Percentiles rank a stretch among this genome's conserved stretches.
These are phyloP conservation scores for Lasioglossum pauxillum DNA, from an alignment of 2,888 invertebrate species.

Conservation along the genomic window DNA sequence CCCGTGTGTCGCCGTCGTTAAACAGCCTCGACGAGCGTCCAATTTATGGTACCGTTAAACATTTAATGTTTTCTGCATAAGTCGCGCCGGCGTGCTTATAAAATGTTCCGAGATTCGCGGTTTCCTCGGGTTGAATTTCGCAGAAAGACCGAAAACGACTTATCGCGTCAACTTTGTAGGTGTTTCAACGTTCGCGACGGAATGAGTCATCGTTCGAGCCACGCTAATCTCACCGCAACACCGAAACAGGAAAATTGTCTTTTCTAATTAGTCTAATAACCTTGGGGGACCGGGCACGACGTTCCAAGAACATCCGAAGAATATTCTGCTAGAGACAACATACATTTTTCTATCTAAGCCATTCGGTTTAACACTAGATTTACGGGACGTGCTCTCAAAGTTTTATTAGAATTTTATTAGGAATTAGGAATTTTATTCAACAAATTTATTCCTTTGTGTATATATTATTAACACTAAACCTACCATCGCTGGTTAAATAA, in stretches of 20 bases:
- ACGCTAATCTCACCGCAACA: slow-evolving; percentile 2
- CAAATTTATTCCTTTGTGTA: too few species aligned
- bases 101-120: background rate
- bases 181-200: slow-evolving; percentile 48
- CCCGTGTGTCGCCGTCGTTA: background rate
- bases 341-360: background rate
- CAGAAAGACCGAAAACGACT: slow-evolving; percentile 32
- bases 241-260: slow-evolving; percentile 38
- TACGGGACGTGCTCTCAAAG: background rate
- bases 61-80: background rate
- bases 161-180: slow-evolving; percentile 28
- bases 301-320: slow-evolving; percentile 12
- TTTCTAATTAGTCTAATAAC: slow-evolving; percentile 24
- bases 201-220: slow-evolving; percentile 58
- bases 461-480: too few species aligned
- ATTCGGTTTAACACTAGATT: background rate
- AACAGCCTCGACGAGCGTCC: background rate
- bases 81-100: background rate
- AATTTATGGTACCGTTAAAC: background rate
- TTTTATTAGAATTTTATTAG: background rate
- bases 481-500: too few species aligned
- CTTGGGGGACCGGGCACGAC: background rate
- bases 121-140: background rate
- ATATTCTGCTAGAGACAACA: background rate
- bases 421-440: too few species aligned